Evolutionary conservation across 2,888 invertebrate genomes (phyloP).

Genomic region (Oconnorella tubifera): DNA sequence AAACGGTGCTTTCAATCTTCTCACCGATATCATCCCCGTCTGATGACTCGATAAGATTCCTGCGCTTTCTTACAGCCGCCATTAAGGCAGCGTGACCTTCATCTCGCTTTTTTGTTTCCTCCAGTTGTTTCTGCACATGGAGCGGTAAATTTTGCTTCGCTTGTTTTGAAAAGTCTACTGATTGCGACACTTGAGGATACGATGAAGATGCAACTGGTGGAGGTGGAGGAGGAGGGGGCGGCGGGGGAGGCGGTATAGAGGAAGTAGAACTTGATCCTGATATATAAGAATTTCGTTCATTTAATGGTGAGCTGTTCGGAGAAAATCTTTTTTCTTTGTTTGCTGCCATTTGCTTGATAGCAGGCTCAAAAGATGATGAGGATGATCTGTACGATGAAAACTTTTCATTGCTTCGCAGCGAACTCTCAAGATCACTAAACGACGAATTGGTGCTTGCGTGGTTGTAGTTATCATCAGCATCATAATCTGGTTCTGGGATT

Average conservation of each 20-base stretch:
- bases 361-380: neutral
- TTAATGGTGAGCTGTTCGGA: neutral
- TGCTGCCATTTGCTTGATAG: constrained; percentile 17
- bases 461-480: neutral
- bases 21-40: neutral
- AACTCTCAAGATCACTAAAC: neutral
- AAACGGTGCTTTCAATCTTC: neutral
- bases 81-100: constrained; percentile 46
- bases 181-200: neutral
- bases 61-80: constrained; percentile 48
- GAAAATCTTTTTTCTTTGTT: constrained; percentile 2
- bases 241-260: neutral
- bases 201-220: constrained; percentile 6
- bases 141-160: constrained; percentile 15
- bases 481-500: constrained; percentile 16
- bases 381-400: too few relatives aligned
- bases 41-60: neutral
- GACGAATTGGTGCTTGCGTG: neutral
- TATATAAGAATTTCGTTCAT: too few relatives aligned
- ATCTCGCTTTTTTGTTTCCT: constrained; percentile 21
- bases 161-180: constrained; percentile 7
- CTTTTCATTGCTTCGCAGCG: neutral
- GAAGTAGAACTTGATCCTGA: too few relatives aligned
- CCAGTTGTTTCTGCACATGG: constrained; percentile 25
- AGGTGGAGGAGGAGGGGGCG: constrained; percentile 22